These are phyloP conservation scores for Lepilemur septentrionalis DNA, from an alignment of 2,797 vertebrate species.

Conservation along the genomic window DNA sequence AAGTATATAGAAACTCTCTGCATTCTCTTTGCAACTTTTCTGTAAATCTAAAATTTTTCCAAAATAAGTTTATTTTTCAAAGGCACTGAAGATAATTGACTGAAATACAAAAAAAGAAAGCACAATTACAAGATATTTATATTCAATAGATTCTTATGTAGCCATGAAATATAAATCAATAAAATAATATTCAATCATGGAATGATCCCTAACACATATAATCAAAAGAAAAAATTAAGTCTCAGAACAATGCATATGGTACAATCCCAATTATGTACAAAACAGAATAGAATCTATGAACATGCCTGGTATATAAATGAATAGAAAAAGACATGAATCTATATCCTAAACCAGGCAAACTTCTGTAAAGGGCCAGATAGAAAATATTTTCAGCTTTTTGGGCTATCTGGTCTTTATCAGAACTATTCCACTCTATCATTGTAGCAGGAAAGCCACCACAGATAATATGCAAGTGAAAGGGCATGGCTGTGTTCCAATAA, in stretches of 20 bases:
- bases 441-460: background rate
- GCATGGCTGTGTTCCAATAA: background rate
- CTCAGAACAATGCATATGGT: background rate
- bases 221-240: background rate
- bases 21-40: constrained; percentile 13
- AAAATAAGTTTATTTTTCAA: background rate
- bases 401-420: background rate
- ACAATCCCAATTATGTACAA: background rate
- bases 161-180: constrained; percentile 33
- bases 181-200: background rate
- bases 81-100: background rate
- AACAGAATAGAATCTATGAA: constrained; percentile 3
- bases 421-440: background rate
- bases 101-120: constrained; percentile 19
- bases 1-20: background rate
- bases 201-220: constrained; percentile 17
- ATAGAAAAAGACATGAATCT: background rate
- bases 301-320: background rate
- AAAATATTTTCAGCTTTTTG: background rate
- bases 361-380: background rate
- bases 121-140: background rate
- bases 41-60: constrained; percentile 19
- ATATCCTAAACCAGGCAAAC: background rate
- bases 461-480: background rate
- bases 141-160: background rate